These are phyloP conservation scores for Danaus plexippus DNA, from an alignment of 1,140 invertebrate genomes.

Conservation along the genomic window DNA sequence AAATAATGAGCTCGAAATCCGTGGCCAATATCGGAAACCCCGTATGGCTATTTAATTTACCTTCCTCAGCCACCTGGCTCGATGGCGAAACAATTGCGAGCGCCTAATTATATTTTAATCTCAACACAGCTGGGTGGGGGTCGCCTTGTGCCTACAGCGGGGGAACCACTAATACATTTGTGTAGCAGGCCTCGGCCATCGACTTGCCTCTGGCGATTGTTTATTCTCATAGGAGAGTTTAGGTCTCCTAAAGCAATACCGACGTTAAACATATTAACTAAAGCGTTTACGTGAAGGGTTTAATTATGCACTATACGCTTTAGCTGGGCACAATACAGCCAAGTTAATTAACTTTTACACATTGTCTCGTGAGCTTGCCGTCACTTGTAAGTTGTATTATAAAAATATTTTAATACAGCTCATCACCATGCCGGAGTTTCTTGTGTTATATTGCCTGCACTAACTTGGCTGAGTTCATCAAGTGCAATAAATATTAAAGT, in stretches of 20 bases:
- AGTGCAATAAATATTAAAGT: constrained; percentile 71
- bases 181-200: constrained; percentile 43
- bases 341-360: constrained; percentile 62
- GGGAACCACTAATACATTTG: constrained; percentile 62
- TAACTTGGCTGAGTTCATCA: constrained; percentile 57
- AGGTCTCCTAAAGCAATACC: constrained; percentile 66
- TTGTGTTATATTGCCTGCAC: constrained; percentile 35
- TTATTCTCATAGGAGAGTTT: constrained; percentile 70
- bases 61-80: constrained; percentile 60
- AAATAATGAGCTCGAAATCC: constrained; percentile 52
- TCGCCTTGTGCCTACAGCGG: neutral
- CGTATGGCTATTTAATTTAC: constrained; percentile 65
- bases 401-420: constrained; percentile 44
- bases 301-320: constrained; percentile 61
- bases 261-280: constrained; percentile 64
- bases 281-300: constrained; percentile 64
- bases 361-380: constrained; percentile 53
- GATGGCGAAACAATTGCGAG: constrained; percentile 65
- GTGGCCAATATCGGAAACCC: constrained; percentile 58
- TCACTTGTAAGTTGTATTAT: constrained; percentile 49
- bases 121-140: constrained; percentile 33
- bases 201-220: constrained; percentile 47
- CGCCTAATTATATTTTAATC: constrained; percentile 71
- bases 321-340: constrained; percentile 47
- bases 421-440: neutral